These are phyloP conservation scores for Aurelia aurita complex sp. Pacific DNA, from an alignment of 30 jellyfish, hydroid and myxozoan genomes.

Conservation along the genomic window DNA sequence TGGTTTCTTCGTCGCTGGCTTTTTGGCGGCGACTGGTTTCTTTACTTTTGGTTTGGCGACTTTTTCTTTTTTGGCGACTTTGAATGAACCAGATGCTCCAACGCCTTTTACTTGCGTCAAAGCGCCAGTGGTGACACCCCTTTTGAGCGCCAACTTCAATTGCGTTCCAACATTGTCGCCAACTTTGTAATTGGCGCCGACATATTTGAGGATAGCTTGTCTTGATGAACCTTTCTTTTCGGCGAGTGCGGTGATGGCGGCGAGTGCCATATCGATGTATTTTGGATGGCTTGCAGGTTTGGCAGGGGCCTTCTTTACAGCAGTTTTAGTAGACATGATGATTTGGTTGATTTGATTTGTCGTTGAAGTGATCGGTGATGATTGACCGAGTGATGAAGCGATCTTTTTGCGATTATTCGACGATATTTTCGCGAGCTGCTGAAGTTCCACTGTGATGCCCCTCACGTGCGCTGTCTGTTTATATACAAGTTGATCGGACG, in stretches of 20 bases:
- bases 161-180: slow-evolving; percentile 66
- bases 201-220: slow-evolving; percentile 78
- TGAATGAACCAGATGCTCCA: slow-evolving; percentile 91
- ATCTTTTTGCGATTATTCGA: neutral
- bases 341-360: neutral
- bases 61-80: slow-evolving; percentile 45
- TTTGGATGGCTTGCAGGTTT: slow-evolving; percentile 75
- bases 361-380: neutral
- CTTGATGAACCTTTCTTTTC: slow-evolving; percentile 79
- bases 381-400: neutral
- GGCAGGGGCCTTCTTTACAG: slow-evolving; percentile 42
- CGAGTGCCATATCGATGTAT: slow-evolving; percentile 76
- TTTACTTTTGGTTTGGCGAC: slow-evolving; percentile 54
- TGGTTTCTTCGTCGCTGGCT: slow-evolving; percentile 33
- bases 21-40: slow-evolving; percentile 37
- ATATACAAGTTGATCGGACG: slow-evolving; percentile 74
- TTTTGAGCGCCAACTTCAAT: slow-evolving; percentile 73
- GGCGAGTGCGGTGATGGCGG: slow-evolving; percentile 73
- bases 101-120: slow-evolving; percentile 66
- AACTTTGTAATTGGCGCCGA: slow-evolving; percentile 70
- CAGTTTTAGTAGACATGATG: slow-evolving; percentile 31
- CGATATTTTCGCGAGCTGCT: neutral
- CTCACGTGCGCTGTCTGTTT: slow-evolving; percentile 40
- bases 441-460: slow-evolving; percentile 11
- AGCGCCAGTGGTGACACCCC: slow-evolving; percentile 35